A percentile compares a stretch with the other conserved stretches of the same genome.
Evolutionary conservation across 1,140 invertebrate genomes (phyloP).

Genomic region (Neuroterus valhalla): DNA sequence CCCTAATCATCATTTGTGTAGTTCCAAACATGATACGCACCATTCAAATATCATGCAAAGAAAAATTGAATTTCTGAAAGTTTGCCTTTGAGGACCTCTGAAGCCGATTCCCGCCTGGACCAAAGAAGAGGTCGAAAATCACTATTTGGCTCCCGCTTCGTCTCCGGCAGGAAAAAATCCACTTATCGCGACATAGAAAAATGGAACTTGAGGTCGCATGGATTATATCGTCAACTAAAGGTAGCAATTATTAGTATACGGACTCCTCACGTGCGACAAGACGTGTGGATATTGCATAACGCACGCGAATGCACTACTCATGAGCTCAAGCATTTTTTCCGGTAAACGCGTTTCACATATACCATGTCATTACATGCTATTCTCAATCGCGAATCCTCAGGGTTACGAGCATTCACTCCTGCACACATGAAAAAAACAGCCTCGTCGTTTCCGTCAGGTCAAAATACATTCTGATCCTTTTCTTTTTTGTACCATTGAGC

Average conservation of each 20-base stretch:
- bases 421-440: neutral
- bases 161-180: too few relatives aligned
- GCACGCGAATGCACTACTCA: conserved; percentile 21
- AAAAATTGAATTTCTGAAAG: too few relatives aligned
- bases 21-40: too few relatives aligned
- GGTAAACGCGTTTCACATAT: conserved; percentile 24
- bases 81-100: too few relatives aligned
- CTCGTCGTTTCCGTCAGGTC: neutral
- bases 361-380: conserved; percentile 11
- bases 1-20: too few relatives aligned
- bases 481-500: neutral
- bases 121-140: too few relatives aligned
- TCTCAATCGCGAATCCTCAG: conserved; percentile 20
- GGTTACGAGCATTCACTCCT: conserved; percentile 18
- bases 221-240: neutral
- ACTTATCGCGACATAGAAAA: neutral
- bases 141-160: too few relatives aligned
- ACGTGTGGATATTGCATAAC: conserved; percentile 4
- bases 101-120: too few relatives aligned
- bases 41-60: too few relatives aligned
- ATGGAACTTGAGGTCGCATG: neutral
- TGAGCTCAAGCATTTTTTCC: conserved; percentile 13
- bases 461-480: neutral
- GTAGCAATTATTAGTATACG: conserved; percentile 7
- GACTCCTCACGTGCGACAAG: conserved; percentile 5